Percentiles rank a stretch among this genome's conserved stretches.
Conservation (phyloP, 2,113 vertebrate species). For the Oncorhynchus nerka region DNA sequence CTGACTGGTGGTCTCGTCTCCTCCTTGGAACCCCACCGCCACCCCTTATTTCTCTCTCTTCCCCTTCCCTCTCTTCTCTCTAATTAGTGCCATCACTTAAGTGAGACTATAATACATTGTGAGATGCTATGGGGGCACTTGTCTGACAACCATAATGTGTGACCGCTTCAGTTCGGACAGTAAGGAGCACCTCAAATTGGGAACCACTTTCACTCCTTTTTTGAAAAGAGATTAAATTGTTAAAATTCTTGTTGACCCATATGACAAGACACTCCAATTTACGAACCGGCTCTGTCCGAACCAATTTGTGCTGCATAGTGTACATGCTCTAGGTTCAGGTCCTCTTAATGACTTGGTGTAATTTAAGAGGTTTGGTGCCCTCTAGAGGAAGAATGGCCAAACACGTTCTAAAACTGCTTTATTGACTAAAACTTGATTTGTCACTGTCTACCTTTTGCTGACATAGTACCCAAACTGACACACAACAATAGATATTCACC, state of each 20-base stretch:
- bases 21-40: neutral
- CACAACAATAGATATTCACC: too few relatives aligned
- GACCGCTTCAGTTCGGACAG: slow-evolving; percentile 31
- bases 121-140: slow-evolving; percentile 43
- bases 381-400: slow-evolving; percentile 40
- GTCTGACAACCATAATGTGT: slow-evolving; percentile 40
- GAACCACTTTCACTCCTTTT: slow-evolving; percentile 55
- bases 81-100: slow-evolving; percentile 58
- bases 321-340: neutral
- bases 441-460: neutral
- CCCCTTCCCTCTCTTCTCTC: neutral
- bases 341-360: neutral
- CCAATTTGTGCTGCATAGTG: neutral
- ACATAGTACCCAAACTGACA: too few relatives aligned
- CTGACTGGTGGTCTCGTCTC: slow-evolving; percentile 9
- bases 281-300: slow-evolving; percentile 18
- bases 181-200: slow-evolving; percentile 50
- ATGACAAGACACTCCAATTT: slow-evolving; percentile 35
- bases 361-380: slow-evolving; percentile 46
- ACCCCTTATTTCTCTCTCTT: neutral
- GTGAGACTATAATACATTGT: slow-evolving; percentile 38
- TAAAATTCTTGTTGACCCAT: slow-evolving; percentile 42
- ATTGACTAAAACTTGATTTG: neutral
- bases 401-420: neutral
- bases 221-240: slow-evolving; percentile 48